Percentiles rank a stretch among this genome's conserved stretches.
These are phyloP conservation scores for Pocillopora damicornis DNA, from an alignment of 64 coral and sea anemone species.

Conservation along the genomic window DNA sequence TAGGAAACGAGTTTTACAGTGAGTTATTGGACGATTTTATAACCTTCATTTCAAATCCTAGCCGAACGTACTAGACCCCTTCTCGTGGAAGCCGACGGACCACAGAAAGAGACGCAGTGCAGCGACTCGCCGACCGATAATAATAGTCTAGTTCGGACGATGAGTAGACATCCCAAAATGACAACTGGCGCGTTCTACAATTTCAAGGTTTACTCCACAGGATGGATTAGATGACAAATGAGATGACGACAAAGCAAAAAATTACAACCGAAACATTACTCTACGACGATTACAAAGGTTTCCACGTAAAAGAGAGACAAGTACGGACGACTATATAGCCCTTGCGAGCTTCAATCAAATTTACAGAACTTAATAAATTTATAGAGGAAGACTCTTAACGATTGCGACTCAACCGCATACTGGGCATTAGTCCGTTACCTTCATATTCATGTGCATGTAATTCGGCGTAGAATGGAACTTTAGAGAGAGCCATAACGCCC, in stretches of 20 bases:
- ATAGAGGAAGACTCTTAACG: too few species aligned
- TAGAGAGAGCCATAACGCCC: too few species aligned
- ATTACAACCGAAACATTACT: too few species aligned
- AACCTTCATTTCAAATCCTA: not conserved
- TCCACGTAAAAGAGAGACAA: slow-evolving; percentile 15
- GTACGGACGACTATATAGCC: not conserved
- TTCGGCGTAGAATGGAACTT: too few species aligned
- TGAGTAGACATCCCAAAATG: not conserved
- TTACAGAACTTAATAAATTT: too few species aligned
- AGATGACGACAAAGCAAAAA: not conserved
- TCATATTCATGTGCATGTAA: too few species aligned
- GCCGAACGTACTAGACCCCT: slow-evolving; percentile 15
- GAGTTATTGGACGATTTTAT: not conserved
- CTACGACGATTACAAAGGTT: not conserved
- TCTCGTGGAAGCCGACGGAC: slow-evolving; percentile 25
- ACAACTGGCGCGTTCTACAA: not conserved
- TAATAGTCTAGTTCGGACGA: not conserved
- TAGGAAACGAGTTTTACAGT: slow-evolving; percentile 38
- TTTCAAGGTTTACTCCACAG: not conserved
- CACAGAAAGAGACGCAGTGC: not conserved
- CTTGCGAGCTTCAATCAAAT: not conserved
- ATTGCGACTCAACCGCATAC: too few species aligned
- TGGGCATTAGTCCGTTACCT: too few species aligned
- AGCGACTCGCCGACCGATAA: not conserved
- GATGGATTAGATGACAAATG: not conserved